phyloP scores from a whole-genome alignment of 35 echinoderm and acorn worm species.

The Holothuria glaberrima region DNA sequence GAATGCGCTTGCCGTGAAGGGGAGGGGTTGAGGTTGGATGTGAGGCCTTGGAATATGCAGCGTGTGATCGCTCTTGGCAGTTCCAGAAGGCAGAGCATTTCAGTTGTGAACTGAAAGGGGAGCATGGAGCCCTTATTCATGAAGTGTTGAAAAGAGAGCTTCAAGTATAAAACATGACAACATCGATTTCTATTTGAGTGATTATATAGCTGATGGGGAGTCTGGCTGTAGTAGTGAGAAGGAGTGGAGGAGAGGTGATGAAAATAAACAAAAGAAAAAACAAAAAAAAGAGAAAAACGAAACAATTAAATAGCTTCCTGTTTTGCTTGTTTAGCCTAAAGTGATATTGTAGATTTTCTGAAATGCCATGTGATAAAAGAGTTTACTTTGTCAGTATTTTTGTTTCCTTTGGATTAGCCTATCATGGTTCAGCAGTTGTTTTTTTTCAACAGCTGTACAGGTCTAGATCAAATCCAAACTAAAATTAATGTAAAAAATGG shows the following conservation, averaged over 20 bases:
- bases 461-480: no score
- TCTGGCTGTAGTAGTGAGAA: slow-evolving; percentile 63
- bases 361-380: slow-evolving; percentile 38
- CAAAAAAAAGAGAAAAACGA: slow-evolving; percentile 21
- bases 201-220: slow-evolving; percentile 62
- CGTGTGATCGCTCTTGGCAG: slow-evolving; percentile 1
- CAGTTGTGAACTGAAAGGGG: background rate
- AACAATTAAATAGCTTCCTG: slow-evolving; percentile 14
- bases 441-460: no score
- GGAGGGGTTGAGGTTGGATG: slow-evolving; percentile 45
- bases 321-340: slow-evolving; percentile 45
- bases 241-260: slow-evolving; percentile 60
- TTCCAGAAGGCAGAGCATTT: slow-evolving; percentile 20
- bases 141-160: slow-evolving; percentile 16
- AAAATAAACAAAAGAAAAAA: slow-evolving; percentile 4
- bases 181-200: slow-evolving; percentile 13
- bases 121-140: slow-evolving; percentile 27
- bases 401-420: no score
- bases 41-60: background rate
- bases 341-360: slow-evolving; percentile 27
- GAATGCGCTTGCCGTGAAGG: slow-evolving; percentile 9
- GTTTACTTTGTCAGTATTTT: no score
- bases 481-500: no score
- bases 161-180: slow-evolving; percentile 10
- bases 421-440: no score